A percentile compares a stretch with the other conserved stretches of the same genome.
phyloP scores from a whole-genome alignment of 1,140 invertebrate genomes.

The Ceratitis capitata region DNA sequence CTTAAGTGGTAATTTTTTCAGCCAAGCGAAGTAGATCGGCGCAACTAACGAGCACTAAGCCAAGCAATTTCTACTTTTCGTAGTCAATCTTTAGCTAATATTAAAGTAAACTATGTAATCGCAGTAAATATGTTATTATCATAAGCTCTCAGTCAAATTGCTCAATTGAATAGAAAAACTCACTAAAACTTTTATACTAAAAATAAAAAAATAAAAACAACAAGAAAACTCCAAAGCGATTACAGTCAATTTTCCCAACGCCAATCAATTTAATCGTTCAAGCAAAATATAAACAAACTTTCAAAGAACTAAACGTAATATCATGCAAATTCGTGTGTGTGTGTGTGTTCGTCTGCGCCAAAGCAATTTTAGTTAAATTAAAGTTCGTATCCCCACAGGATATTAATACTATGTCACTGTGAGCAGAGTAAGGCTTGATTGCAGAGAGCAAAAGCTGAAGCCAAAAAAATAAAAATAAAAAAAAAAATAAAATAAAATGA shows the following conservation, averaged over 20 bases:
- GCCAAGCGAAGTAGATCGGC: too few relatives aligned
- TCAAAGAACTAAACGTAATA: not conserved
- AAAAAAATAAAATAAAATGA: not conserved
- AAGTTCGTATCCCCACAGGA: not conserved
- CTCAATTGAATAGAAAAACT: not conserved
- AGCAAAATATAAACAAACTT: not conserved
- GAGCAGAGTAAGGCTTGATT: not conserved
- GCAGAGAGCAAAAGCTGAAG: not conserved
- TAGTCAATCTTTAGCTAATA: too few relatives aligned
- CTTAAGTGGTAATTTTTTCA: too few relatives aligned
- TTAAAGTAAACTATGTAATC: too few relatives aligned
- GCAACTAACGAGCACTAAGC: too few relatives aligned
- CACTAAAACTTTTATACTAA: not conserved
- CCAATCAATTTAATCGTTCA: not conserved
- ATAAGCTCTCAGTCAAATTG: not conserved
- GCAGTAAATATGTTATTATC: not conserved
- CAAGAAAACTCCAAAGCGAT: not conserved
- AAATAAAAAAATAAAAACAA: not conserved
- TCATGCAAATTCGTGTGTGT: not conserved
- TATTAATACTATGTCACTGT: not conserved
- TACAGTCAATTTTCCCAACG: not conserved
- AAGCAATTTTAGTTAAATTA: slow-evolving; percentile 27
- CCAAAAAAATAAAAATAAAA: not conserved
- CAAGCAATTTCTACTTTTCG: too few relatives aligned
- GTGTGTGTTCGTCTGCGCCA: not conserved